Evolutionary conservation across 2,888 invertebrate genomes (phyloP).

Genomic region (Venustoraphidia nigricollis): DNA sequence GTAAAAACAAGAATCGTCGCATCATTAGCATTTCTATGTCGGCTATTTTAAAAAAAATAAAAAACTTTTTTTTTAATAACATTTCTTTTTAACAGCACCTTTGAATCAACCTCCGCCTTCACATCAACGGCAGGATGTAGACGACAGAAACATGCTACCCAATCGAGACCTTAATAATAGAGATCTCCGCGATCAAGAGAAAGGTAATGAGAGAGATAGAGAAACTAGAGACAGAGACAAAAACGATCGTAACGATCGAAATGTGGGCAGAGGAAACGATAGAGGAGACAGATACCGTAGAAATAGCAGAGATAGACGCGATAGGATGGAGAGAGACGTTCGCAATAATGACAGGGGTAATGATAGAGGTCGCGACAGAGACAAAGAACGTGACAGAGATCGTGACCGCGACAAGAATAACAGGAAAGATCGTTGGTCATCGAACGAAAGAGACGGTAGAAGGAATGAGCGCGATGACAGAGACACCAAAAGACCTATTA

Average conservation of each 20-base stretch:
- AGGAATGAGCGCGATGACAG: constrained; percentile 8
- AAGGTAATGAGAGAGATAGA: constrained; percentile 13
- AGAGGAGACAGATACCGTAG: constrained; percentile 22
- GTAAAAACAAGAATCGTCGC: no score
- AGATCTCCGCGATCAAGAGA: constrained; percentile 7
- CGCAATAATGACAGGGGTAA: constrained; percentile 19
- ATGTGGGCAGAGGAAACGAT: constrained; percentile 21
- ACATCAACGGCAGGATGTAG: no score
- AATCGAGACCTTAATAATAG: constrained; percentile 17
- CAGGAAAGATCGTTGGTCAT: constrained; percentile 1
- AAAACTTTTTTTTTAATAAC: no score
- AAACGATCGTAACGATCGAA: constrained; percentile 12
- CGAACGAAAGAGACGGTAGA: constrained; percentile 6
- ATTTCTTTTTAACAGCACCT: no score
- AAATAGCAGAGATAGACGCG: constrained; percentile 11
- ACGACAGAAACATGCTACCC: no score
- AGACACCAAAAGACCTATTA: constrained; percentile 5
- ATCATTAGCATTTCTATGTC: no score
- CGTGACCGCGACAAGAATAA: constrained; percentile 13
- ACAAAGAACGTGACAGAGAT: constrained; percentile 22
- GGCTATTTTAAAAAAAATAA: no score
- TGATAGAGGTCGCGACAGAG: constrained; percentile 17
- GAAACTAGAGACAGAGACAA: constrained; percentile 18
- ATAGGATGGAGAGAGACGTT: constrained; percentile 24
- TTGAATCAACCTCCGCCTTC: no score